Base-by-base conservation (phyloP, 2,888 invertebrate species). In the Marasmarcha lunaedactyla region DNA sequence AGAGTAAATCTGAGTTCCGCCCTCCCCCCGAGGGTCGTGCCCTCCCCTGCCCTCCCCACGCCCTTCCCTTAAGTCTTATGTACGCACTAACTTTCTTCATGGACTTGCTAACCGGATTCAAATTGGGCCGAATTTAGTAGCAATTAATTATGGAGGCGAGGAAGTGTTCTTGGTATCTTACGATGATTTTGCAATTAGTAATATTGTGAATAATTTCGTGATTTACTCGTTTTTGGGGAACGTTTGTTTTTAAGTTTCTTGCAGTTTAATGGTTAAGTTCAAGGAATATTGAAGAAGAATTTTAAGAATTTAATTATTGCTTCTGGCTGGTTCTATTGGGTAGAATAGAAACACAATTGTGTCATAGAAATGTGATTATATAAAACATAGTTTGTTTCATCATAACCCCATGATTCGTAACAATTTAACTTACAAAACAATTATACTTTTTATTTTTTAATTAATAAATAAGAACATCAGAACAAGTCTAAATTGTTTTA, bases 1-100 rank as follows among this genome's bases (percentile, higher is more conserved):
- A 84, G 81, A 84, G 83, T 84, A 84, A 84, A 84, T 84, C 84
- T 84, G 78, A 74, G 81, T 78, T 84, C 81, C 84, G 83, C 83
- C 81, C 83, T 76, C 64, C 67, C 59, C 63, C 58, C 63, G 69
- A 76, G 79, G 78, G 78, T 78, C 74, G 78, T 68, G 74, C 79
- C 78, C 78, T 72, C 62, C 81, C 81, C 81, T 77, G 76, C 66
- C 76, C 69, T 74, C 68, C 72, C 79, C 69, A 74, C 20, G 20
- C 68, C 72, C 81, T 69, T 81, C 79, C 81, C 81, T 81, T 81
- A 79, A 81, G 79, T 81, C 81, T 78, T 81, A 81, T 81, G 79
- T 83, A 83, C 81, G 70, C 76, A 65, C 78, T 79, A 79, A 81
- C 79, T 81, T 81, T 81, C 83, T 81, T 83, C 73, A 69, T 68